Conservation (phyloP, 2,113 vertebrate species). For the Tragulus kanchil region DNA sequence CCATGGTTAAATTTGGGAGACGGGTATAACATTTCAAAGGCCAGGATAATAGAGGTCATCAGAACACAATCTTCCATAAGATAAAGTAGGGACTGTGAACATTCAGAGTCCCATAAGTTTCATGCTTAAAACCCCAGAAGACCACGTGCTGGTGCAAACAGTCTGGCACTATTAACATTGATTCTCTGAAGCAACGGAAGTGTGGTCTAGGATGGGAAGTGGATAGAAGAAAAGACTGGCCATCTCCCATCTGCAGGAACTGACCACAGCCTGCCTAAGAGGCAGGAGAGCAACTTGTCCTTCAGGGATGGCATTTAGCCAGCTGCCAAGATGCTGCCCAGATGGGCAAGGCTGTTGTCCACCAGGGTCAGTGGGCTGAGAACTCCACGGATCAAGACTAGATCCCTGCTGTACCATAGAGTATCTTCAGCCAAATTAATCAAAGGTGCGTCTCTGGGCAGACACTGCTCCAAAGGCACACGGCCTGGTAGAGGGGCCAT, state of each 20-base stretch:
- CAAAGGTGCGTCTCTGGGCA: neutral
- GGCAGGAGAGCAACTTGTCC: neutral
- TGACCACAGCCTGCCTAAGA: neutral
- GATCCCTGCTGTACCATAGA: no score
- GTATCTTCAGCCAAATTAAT: neutral
- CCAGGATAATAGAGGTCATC: neutral
- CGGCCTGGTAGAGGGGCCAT: neutral
- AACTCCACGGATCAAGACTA: neutral
- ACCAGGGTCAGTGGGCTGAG: neutral
- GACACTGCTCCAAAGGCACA: neutral
- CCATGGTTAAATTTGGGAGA: neutral
- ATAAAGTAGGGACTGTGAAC: neutral
- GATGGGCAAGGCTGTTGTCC: neutral
- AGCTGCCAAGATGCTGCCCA: neutral
- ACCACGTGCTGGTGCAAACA: neutral
- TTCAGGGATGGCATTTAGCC: no score
- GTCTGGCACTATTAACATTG: neutral
- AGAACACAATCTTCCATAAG: neutral
- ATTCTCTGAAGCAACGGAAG: neutral
- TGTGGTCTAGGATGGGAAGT: neutral
- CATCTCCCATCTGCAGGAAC: rapidly evolving
- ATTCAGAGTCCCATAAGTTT: neutral
- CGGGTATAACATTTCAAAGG: no score
- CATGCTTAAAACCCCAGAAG: neutral
- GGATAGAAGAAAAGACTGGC: neutral